phyloP scores from a whole-genome alignment of 2,113 vertebrate species.

The Oxygymnocypris stewartii region DNA sequence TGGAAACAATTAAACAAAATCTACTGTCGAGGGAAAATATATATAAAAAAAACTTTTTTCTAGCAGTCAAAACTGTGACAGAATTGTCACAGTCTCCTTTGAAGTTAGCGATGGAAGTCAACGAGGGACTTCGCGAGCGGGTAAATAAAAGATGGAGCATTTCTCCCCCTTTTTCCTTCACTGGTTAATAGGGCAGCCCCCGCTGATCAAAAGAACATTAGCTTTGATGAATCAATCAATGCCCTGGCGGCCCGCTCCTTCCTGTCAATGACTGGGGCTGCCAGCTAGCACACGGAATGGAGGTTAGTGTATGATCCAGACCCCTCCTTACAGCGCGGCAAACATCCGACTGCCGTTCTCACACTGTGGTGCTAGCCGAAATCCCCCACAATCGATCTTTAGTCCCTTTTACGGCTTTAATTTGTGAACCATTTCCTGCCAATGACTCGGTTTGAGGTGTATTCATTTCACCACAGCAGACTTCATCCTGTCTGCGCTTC shows the following conservation, averaged over 20 bases:
- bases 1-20: conserved; percentile 62
- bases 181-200: conserved; percentile 60
- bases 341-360: conserved; percentile 58
- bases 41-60: conserved; percentile 52
- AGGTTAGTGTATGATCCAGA: conserved; percentile 58
- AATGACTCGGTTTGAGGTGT: conserved; percentile 38
- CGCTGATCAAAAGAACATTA: conserved; percentile 70
- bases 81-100: conserved; percentile 64
- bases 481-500: neutral
- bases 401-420: conserved; percentile 49
- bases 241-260: conserved; percentile 58
- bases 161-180: conserved; percentile 45
- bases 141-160: conserved; percentile 69
- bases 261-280: conserved; percentile 61
- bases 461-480: neutral
- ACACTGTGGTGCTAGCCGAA: conserved; percentile 52
- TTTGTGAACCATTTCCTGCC: conserved; percentile 21
- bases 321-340: conserved; percentile 52
- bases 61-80: conserved; percentile 63
- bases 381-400: conserved; percentile 55
- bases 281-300: conserved; percentile 48
- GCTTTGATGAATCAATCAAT: conserved; percentile 75
- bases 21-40: conserved; percentile 37
- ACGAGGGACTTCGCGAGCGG: conserved; percentile 46
- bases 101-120: conserved; percentile 55